Evolutionary conservation across 2,797 vertebrate genomes (phyloP), one percentile per base, ranked within the genome.

Genomic region (Carcharodon carcharias): DNA sequence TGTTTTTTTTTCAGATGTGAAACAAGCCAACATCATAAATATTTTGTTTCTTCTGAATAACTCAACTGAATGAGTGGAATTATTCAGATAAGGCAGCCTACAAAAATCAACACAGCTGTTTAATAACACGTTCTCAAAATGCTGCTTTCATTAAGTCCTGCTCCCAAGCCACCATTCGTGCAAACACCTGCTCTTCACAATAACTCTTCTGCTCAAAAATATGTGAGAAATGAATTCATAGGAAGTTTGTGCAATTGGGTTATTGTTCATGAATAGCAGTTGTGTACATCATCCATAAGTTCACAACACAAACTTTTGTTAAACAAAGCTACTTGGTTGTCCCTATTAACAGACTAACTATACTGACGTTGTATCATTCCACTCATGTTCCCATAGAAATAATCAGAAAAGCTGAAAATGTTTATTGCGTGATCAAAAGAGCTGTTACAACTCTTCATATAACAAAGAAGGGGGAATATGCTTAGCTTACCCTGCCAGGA

Each of bases 31-130:
- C 91, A 65, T 67, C 91, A 45, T 35, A 65, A 93, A 93, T 93
- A 67, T 93, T 93, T 67, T 93, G 91, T 67, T 67, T 67, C 63
- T 45, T 40, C 91, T 93, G 91, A 93, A 67, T 8, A 93, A 67
- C 61, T 67, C 91, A 93, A n/a, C 23, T 93, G 91, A 93, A 67
- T 40, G 21, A 93, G n/a, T 67, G 67, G 91, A n/a, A 67, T 93
- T 93, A 93, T 93, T 61, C 91, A 67, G 40, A 63, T 40, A 67
- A 67, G n/a, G n/a, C 91, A 8, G 91, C 11, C 91, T 67, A 26
- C 6, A 23, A 67, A 93, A 93, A 93, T 3, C 18, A 93, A 93
- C 91, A 93, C 91, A 93, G 91, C 63, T 93, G 58, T 65, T 67
- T 93, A 93, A 93, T 67, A 93, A 67, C 23, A 45, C n/a, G 40